Percentiles rank a stretch among this genome's conserved stretches.
Evolutionary conservation across 1,140 invertebrate genomes (phyloP).

Genomic region (Portunus trituberculatus): DNA sequence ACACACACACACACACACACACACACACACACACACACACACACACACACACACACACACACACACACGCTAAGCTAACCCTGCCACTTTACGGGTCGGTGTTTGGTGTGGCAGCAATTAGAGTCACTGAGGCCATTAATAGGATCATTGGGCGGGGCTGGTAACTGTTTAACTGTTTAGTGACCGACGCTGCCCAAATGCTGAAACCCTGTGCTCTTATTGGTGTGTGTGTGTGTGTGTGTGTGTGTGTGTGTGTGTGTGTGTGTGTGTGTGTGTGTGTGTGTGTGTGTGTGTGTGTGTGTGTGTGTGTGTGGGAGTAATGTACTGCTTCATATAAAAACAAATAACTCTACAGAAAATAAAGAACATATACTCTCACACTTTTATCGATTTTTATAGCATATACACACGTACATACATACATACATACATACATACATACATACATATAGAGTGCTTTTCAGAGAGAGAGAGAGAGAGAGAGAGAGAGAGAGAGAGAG

Average conservation of each 20-base stretch:
- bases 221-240: constrained; percentile 7
- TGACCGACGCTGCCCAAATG: neutral
- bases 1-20: too few relatives aligned
- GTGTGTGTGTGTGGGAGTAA: too few relatives aligned
- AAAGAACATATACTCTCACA: too few relatives aligned
- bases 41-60: neutral
- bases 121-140: neutral
- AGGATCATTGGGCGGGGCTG: neutral
- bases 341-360: too few relatives aligned
- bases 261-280: too few relatives aligned
- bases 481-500: too few relatives aligned
- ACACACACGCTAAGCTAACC: neutral
- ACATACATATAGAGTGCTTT: neutral
- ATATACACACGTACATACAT: neutral
- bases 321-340: too few relatives aligned
- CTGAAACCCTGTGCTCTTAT: neutral
- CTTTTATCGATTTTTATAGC: too few relatives aligned
- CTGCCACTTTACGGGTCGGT: neutral
- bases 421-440: constrained; percentile 1
- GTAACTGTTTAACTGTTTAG: constrained; percentile 38
- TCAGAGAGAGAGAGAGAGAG: too few relatives aligned
- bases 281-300: too few relatives aligned
- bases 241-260: constrained; percentile 31
- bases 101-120: neutral
- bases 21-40: neutral